Conservation (phyloP, 1,140 invertebrate species). For the Bombus cullumanus region DNA sequence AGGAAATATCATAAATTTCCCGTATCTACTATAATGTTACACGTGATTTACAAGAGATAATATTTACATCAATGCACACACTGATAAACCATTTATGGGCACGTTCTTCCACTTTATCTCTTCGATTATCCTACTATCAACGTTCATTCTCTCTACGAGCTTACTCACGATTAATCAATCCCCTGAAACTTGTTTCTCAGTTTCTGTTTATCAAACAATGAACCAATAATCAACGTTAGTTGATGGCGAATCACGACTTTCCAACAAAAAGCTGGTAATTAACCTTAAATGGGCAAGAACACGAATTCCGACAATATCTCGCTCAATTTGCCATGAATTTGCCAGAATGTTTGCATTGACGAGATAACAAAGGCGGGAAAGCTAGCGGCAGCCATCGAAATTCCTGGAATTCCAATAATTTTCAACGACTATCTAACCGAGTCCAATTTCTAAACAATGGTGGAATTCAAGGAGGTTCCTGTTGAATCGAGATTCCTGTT, state of each 20-base stretch:
- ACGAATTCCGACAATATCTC: background rate
- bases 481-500: background rate
- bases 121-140: background rate
- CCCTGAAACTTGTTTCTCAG: background rate
- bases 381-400: background rate
- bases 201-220: background rate
- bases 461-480: conserved; percentile 11
- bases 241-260: background rate
- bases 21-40: too few species aligned
- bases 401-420: conserved; percentile 37
- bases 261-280: too few species aligned
- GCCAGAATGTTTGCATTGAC: conserved; percentile 6
- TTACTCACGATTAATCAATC: background rate
- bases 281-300: too few species aligned
- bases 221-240: background rate
- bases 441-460: conserved; percentile 9
- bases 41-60: too few species aligned
- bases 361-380: background rate
- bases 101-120: too few species aligned
- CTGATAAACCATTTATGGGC: too few species aligned
- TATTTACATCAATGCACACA: too few species aligned
- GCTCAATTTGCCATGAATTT: background rate
- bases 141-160: background rate
- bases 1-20: too few species aligned
- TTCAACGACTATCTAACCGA: background rate